Percentiles rank a stretch among this genome's conserved stretches.
phyloP scores from a whole-genome alignment of 1,140 invertebrate species.

The Brachionus plicatilis region DNA sequence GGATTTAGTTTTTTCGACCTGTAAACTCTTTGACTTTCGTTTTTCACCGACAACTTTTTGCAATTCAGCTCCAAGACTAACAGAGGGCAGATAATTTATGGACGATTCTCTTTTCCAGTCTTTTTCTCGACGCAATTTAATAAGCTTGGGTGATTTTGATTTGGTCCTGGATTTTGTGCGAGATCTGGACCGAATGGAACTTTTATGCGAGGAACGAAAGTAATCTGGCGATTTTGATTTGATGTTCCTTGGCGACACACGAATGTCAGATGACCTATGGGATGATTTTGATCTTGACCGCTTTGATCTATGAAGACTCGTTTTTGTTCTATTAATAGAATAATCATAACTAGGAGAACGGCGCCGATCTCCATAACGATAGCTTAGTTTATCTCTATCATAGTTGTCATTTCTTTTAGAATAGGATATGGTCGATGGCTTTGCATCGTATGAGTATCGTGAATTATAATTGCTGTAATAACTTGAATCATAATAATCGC shows the following conservation, averaged over 20 bases:
- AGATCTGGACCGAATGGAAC: not conserved
- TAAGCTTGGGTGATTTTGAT: not conserved
- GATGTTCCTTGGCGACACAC: not conserved
- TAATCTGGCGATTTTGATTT: not conserved
- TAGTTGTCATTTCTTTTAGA: not conserved
- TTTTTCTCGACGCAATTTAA: not conserved
- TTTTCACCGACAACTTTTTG: constrained; percentile 38
- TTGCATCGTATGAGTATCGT: not conserved
- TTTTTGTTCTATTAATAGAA: not conserved
- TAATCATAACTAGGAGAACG: not conserved
- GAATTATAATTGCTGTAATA: not conserved
- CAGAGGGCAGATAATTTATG: not conserved
- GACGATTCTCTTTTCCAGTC: not conserved
- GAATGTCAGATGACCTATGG: not conserved
- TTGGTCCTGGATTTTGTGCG: not conserved
- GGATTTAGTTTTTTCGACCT: not conserved
- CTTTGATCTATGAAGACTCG: not conserved
- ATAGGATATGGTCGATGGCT: not conserved
- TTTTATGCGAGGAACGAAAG: not conserved
- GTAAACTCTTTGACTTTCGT: not conserved
- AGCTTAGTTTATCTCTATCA: not conserved
- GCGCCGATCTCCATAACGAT: not conserved
- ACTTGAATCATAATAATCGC: not conserved
- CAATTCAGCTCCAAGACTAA: constrained; percentile 35
- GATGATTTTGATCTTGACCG: not conserved